phyloP scores from a whole-genome alignment of 2,113 vertebrate species.

The Indicator maculatus region DNA sequence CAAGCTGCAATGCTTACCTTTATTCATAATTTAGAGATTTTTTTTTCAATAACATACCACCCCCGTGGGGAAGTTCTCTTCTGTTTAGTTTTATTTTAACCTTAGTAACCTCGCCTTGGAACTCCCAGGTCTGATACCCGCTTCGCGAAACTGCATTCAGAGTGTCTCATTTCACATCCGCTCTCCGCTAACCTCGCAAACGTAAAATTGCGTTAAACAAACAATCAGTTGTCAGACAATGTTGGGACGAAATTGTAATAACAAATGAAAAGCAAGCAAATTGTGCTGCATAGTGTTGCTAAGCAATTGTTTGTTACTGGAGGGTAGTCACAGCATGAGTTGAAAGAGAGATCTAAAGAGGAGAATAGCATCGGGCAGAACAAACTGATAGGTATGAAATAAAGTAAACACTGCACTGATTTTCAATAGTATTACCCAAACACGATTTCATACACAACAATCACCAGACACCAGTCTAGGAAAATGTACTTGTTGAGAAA shows the following conservation, averaged over 20 bases:
- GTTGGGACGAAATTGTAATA: constrained; percentile 70
- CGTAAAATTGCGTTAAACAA: constrained; percentile 45
- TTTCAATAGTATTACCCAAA: constrained; percentile 76
- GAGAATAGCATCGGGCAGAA: background rate
- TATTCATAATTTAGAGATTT: background rate
- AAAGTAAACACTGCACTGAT: constrained; percentile 73
- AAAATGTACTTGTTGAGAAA: constrained; percentile 62
- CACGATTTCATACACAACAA: constrained; percentile 79
- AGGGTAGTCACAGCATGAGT: constrained; percentile 72
- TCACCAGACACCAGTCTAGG: constrained; percentile 67
- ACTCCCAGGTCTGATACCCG: background rate
- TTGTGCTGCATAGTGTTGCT: constrained; percentile 77
- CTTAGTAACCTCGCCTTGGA: background rate
- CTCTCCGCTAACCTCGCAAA: constrained; percentile 23
- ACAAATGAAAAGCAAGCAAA: constrained; percentile 74
- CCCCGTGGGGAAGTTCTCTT: background rate
- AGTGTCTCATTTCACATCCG: background rate
- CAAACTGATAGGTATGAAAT: constrained; percentile 58
- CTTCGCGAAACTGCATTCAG: background rate
- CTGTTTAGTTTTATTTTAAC: background rate
- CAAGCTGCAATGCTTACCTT: background rate
- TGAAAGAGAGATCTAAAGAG: constrained; percentile 55
- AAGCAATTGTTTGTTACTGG: constrained; percentile 74
- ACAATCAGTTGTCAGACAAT: constrained; percentile 46
- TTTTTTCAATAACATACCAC: background rate